Percentiles rank a stretch among this genome's conserved stretches.
Conservation (phyloP, 2,113 vertebrate genomes). For the Saguinus midas region DNA sequence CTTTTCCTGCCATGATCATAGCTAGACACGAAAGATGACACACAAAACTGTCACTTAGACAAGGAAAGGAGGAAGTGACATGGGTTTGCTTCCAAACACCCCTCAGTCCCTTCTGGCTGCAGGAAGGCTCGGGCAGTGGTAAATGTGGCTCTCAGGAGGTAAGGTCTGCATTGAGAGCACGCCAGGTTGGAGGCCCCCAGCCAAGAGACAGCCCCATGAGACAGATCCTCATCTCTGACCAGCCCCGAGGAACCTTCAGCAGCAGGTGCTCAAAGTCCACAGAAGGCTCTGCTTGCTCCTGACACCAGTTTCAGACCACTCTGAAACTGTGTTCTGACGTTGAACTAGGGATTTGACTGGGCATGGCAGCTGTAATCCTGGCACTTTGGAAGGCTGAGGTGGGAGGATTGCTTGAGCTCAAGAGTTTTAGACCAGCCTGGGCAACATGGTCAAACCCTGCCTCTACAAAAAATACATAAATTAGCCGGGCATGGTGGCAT, state of each 20-base stretch:
- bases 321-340: background rate
- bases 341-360: background rate
- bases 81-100: background rate
- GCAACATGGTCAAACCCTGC: no score
- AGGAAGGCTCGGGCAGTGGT: background rate
- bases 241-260: background rate
- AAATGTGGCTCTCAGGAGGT: background rate
- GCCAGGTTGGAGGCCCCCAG: background rate
- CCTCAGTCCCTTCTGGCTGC: background rate
- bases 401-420: no score
- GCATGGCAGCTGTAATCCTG: no score
- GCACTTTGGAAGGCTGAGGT: no score
- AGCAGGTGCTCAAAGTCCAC: background rate
- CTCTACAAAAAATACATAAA: no score
- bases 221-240: background rate
- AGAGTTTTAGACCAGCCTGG: no score
- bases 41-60: conserved; percentile 27
- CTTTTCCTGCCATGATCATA: conserved; percentile 93
- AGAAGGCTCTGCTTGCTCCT: background rate
- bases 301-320: background rate
- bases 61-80: background rate
- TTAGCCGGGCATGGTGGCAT: no score
- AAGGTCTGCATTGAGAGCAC: background rate
- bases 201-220: background rate
- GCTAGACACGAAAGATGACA: conserved; percentile 80